Conservation (phyloP, 2,113 vertebrate species). For the Tetrax tetrax region DNA sequence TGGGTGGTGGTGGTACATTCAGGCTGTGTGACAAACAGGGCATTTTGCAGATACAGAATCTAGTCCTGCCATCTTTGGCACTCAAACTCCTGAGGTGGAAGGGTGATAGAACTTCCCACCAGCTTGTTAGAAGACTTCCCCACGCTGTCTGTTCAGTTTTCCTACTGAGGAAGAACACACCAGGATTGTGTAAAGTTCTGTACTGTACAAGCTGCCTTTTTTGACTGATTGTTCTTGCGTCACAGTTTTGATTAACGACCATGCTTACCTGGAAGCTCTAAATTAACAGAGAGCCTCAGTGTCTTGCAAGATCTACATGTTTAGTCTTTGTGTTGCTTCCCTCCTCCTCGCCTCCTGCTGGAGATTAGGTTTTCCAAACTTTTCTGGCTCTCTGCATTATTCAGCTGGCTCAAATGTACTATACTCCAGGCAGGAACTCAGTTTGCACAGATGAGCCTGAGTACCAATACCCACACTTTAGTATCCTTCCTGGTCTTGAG, state of each 20-base stretch:
- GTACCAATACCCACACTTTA: background rate
- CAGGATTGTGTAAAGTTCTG: background rate
- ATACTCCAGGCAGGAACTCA: background rate
- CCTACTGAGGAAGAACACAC: fast-evolving
- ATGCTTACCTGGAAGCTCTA: background rate
- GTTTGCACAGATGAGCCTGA: background rate
- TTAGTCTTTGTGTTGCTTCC: background rate
- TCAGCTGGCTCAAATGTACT: background rate
- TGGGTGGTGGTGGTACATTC: fast-evolving
- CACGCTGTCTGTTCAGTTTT: background rate
- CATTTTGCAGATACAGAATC: background rate
- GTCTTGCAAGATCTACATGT: background rate
- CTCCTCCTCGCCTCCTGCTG: fast-evolving
- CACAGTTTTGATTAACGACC: background rate
- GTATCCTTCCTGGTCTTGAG: background rate
- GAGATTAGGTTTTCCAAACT: background rate
- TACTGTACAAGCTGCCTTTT: background rate
- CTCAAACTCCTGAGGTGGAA: background rate
- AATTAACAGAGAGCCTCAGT: background rate
- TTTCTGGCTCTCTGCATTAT: background rate
- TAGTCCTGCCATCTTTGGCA: background rate
- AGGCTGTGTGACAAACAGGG: background rate
- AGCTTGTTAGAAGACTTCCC: background rate
- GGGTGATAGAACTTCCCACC: background rate
- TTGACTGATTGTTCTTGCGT: background rate